Base-by-base conservation (phyloP, 2,888 invertebrate genomes). In the Eurois occulta region DNA sequence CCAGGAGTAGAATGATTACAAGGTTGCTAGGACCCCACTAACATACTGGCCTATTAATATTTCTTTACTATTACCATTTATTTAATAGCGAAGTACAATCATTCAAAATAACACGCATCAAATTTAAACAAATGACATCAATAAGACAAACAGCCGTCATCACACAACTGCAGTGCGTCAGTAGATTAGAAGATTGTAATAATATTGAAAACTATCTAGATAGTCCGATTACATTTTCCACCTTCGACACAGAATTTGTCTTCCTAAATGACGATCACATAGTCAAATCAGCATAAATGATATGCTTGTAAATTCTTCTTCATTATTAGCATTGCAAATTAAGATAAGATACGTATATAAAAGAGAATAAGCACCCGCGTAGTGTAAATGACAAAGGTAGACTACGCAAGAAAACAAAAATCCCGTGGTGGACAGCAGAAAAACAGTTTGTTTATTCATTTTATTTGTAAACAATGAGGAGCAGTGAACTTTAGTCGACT, bases 101-200 rank as follows among this genome's bases (percentile, higher is more conserved):
- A n/a, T 58, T 41, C 16, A n/a, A 65, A 75, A 78, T 80, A 80
- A 32, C 16, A 46, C 16, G 10, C 28, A 55, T n/a, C 1, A 0
- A 38, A 64, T 38, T 8, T 35, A 68, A 64, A 78, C 28, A 83
- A 48, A 46, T 58, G 11, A n/a, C 68, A 52, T 28, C 28, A 46
- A 68, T 64, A 38, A 38, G 41, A 77, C 68, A 83, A 83, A 69
- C 55, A 83, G 35, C 4, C 62, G 55, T 77, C 79, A 83, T 46
- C 5, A 18, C 2, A 28, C 38, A 41, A 52, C 24, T 38, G 41
- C n/a, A 62, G 43, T 52, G 48, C 64, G 46, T 78, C 55, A 77
- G 16, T 16, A 64, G 78, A 83, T 58, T 46, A 77, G 32, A 11
- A 32, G 52, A 62, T 77, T 81, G 48, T 32, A 32, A n/a, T 41